phyloP scores from a whole-genome alignment of 2,888 invertebrate species.

The Cataglyphis livida region DNA sequence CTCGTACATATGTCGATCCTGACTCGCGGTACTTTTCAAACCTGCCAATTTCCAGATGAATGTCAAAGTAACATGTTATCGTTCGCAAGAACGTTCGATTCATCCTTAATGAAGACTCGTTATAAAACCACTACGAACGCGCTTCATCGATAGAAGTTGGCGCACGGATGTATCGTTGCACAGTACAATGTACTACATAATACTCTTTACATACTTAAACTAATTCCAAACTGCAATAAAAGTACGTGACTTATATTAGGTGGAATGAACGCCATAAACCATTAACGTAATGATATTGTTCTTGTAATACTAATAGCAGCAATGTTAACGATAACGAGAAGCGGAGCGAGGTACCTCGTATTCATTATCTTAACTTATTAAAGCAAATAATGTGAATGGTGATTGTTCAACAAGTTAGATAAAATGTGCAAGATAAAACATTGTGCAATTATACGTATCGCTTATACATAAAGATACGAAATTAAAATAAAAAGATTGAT shows the following conservation, averaged over 20 bases:
- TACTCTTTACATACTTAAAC: constrained; percentile 21
- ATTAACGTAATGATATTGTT: constrained; percentile 43
- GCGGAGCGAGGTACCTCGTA: not conserved
- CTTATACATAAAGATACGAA: not conserved
- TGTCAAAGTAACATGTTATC: not conserved
- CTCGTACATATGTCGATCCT: not conserved
- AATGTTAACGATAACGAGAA: constrained; percentile 41
- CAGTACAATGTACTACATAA: constrained; percentile 10
- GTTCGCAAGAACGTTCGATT: constrained; percentile 7
- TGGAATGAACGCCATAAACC: constrained; percentile 21
- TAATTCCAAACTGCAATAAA: constrained; percentile 47
- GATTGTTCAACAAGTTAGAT: constrained; percentile 25
- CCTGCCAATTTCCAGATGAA: constrained; percentile 15
- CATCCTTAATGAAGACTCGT: constrained; percentile 4
- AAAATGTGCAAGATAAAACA: constrained; percentile 1
- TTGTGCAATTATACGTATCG: not conserved
- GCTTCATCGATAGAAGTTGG: constrained; percentile 36
- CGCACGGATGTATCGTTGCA: constrained; percentile 14
- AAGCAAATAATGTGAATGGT: constrained; percentile 41
- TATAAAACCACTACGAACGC: constrained; percentile 8
- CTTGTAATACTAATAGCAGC: constrained; percentile 1
- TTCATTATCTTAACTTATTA: constrained; percentile 42
- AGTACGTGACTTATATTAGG: constrained; percentile 26
- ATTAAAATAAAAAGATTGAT: not conserved
- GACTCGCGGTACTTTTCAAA: not conserved